Conservation (phyloP, 2,113 vertebrate genomes). For the Morone saxatilis region DNA sequence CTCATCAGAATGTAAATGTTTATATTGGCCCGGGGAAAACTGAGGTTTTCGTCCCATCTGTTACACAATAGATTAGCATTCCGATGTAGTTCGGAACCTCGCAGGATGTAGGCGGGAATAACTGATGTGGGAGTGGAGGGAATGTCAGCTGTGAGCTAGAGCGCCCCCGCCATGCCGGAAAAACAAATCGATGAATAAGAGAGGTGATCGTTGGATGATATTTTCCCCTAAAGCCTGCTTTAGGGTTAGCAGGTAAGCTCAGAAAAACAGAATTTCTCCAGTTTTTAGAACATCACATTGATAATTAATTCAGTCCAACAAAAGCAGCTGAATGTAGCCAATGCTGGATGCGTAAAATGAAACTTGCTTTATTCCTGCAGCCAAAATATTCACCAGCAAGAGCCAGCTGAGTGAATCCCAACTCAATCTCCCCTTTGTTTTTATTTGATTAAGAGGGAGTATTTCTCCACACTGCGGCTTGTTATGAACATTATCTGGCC, state of each 20-base stretch:
- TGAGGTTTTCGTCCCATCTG: slow-evolving; percentile 33
- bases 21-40: slow-evolving; percentile 40
- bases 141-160: slow-evolving; percentile 50
- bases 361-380: slow-evolving; percentile 5
- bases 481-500: slow-evolving; percentile 33
- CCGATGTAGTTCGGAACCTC: slow-evolving; percentile 31
- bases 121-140: slow-evolving; percentile 41
- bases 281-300: background rate
- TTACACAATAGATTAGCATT: slow-evolving; percentile 48
- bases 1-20: slow-evolving; percentile 66
- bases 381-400: slow-evolving; percentile 31
- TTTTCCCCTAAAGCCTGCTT: background rate
- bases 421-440: slow-evolving; percentile 34
- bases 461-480: slow-evolving; percentile 31
- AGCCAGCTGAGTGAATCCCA: slow-evolving; percentile 28
- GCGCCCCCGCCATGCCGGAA: slow-evolving; percentile 18
- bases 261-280: background rate
- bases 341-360: slow-evolving; percentile 13
- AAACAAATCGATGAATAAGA: background rate
- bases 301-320: background rate
- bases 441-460: slow-evolving; percentile 38
- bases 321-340: slow-evolving; percentile 19
- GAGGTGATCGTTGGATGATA: background rate
- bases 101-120: slow-evolving; percentile 43
- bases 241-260: background rate